A percentile compares a stretch with the other conserved stretches of the same genome.
phyloP scores from a whole-genome alignment of 2,888 invertebrate genomes.

The Morpho achilles region DNA sequence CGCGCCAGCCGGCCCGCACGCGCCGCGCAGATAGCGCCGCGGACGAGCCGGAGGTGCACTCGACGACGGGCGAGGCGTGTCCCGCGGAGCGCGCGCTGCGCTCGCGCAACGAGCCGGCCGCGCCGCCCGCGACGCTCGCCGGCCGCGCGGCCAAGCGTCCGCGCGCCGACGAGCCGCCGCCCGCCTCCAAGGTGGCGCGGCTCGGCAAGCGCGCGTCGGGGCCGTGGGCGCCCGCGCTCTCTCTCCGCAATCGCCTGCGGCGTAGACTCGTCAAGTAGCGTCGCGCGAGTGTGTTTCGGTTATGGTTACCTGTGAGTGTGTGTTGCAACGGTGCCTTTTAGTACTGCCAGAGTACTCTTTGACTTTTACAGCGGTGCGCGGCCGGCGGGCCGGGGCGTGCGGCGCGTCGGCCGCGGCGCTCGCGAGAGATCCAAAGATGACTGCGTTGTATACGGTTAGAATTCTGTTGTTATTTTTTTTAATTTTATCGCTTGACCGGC shows the following conservation, averaged over 20 bases:
- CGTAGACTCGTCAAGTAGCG: constrained; percentile 64
- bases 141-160: constrained; percentile 29
- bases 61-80: constrained; percentile 43
- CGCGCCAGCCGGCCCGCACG: constrained; percentile 35
- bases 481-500: constrained; percentile 35
- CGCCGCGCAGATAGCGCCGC: constrained; percentile 40
- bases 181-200: constrained; percentile 33
- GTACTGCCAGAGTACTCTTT: constrained; percentile 52
- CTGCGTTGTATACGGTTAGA: constrained; percentile 61
- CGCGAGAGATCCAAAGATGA: constrained; percentile 60
- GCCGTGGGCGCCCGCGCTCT: constrained; percentile 63
- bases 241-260: constrained; percentile 65
- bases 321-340: constrained; percentile 47
- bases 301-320: constrained; percentile 41
- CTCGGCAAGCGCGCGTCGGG: constrained; percentile 36
- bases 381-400: constrained; percentile 25
- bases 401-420: constrained; percentile 29
- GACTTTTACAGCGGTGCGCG: constrained; percentile 35
- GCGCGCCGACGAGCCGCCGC: constrained; percentile 49
- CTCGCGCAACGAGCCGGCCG: constrained; percentile 37
- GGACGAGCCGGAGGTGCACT: constrained; percentile 48
- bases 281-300: constrained; percentile 23
- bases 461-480: constrained; percentile 53
- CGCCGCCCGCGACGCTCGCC: constrained; percentile 24
- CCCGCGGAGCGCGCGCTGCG: constrained; percentile 35